These are phyloP conservation scores for Caenorhabditis sp. DNA, from an alignment of 2,888 invertebrate genomes.

Conservation along the genomic window DNA sequence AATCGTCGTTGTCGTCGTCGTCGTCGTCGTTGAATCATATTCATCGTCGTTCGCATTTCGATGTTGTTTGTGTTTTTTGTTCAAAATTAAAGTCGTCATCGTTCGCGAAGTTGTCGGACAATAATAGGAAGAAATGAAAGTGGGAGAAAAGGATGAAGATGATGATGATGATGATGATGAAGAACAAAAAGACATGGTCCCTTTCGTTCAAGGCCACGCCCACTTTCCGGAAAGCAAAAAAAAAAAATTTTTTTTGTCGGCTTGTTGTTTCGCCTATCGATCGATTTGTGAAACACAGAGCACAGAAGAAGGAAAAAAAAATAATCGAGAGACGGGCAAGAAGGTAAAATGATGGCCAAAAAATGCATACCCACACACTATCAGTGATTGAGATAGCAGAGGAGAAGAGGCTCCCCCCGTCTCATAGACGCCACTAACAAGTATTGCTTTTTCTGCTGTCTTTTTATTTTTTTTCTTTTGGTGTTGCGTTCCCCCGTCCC, in stretches of 20 bases:
- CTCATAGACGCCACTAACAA: slow-evolving; percentile 36
- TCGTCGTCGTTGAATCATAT: slow-evolving; percentile 26
- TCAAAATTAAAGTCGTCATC: too few relatives aligned
- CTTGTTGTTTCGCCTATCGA: slow-evolving; percentile 13
- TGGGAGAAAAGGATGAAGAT: too few relatives aligned
- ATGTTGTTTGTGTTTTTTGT: too few relatives aligned
- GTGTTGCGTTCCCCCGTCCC: background rate
- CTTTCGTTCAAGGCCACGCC: slow-evolving; percentile 29
- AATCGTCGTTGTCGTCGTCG: slow-evolving; percentile 31
- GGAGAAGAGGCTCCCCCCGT: slow-evolving; percentile 30
- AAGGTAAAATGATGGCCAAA: slow-evolving; percentile 29
- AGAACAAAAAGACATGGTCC: background rate
- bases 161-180: slow-evolving; percentile 20
- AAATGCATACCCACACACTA: slow-evolving; percentile 29
- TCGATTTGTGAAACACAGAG: slow-evolving; percentile 3
- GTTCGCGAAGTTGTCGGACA: too few relatives aligned
- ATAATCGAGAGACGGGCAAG: slow-evolving; percentile 27
- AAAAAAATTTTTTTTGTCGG: slow-evolving; percentile 1
- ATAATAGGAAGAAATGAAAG: too few relatives aligned
- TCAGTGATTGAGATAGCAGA: slow-evolving; percentile 22
- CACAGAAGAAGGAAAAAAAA: background rate
- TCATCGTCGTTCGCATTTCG: background rate
- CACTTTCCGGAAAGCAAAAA: slow-evolving; percentile 6
- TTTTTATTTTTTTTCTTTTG: background rate
- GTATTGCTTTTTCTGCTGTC: background rate